Evolutionary conservation across 2,797 vertebrate species (phyloP).

Genomic region (Propithecus deckenii): DNA sequence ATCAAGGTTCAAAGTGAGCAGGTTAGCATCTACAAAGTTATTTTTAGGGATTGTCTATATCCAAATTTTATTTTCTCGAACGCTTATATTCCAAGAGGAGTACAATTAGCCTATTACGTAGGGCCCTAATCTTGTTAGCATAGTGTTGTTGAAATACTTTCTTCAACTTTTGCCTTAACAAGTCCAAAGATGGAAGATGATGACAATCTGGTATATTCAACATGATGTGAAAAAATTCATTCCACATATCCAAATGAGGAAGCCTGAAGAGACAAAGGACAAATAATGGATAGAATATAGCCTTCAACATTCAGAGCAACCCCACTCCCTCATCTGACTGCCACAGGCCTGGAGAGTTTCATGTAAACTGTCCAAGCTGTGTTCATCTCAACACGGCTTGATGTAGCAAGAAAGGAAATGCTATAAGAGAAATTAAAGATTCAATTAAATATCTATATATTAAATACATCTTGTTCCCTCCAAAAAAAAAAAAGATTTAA

Average conservation of each 20-base stretch:
- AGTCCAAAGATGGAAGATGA: constrained; percentile 85
- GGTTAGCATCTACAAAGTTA: not conserved
- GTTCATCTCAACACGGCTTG: not conserved
- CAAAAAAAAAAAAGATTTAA: not conserved
- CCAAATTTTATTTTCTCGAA: constrained; percentile 82
- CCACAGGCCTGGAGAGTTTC: not conserved
- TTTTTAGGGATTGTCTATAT: not conserved
- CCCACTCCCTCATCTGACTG: not conserved
- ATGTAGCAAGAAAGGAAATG: not conserved
- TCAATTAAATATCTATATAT: not conserved
- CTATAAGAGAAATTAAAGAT: not conserved
- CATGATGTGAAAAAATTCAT: constrained; percentile 91
- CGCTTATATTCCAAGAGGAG: constrained; percentile 90
- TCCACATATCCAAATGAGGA: constrained; percentile 91
- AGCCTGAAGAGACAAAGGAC: constrained; percentile 83
- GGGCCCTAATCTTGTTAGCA: constrained; percentile 86
- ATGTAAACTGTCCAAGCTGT: too few relatives aligned
- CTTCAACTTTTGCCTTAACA: constrained; percentile 84
- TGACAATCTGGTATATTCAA: constrained; percentile 90
- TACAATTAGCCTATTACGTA: constrained; percentile 91
- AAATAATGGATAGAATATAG: not conserved
- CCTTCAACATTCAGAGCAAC: not conserved
- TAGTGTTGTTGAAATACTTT: constrained; percentile 87
- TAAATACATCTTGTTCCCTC: not conserved
- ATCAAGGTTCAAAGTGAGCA: not conserved